phyloP scores from a whole-genome alignment of 92 coral and sea anemone genomes.

The Palythoa heliodiscus region DNA sequence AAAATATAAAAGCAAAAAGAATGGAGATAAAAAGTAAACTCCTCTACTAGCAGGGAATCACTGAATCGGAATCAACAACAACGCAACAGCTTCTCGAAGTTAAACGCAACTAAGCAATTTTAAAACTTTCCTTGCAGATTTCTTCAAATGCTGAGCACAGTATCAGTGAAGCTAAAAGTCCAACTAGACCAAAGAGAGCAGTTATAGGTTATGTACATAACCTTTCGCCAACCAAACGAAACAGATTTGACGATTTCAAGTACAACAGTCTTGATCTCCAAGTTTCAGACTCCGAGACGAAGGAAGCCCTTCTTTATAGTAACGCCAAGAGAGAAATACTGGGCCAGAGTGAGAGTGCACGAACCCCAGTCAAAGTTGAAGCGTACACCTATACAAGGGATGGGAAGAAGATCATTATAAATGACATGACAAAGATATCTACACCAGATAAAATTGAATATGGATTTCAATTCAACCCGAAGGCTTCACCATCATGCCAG shows the following conservation, averaged over 20 bases:
- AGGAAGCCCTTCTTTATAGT: constrained; percentile 42
- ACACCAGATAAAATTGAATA: neutral
- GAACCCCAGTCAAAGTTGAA: constrained; percentile 35
- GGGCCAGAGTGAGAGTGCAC: constrained; percentile 20
- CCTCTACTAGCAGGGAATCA: constrained; percentile 10
- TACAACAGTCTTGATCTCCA: constrained; percentile 20
- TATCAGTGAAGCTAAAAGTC: constrained; percentile 21
- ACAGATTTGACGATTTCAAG: constrained; percentile 24
- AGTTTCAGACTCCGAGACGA: neutral
- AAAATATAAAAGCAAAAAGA: constrained; percentile 18
- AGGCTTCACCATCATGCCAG: constrained; percentile 20
- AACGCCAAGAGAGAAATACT: constrained; percentile 31
- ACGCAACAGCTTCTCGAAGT: constrained; percentile 11
- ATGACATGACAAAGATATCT: constrained; percentile 3
- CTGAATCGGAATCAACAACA: constrained; percentile 4
- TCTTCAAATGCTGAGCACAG: constrained; percentile 24
- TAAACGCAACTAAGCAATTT: constrained; percentile 13
- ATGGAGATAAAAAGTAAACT: constrained; percentile 18
- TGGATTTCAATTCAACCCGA: constrained; percentile 15
- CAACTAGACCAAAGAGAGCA: constrained; percentile 20
- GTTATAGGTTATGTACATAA: constrained; percentile 21
- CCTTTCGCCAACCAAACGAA: constrained; percentile 19
- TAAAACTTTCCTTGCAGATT: constrained; percentile 14
- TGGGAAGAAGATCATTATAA: constrained; percentile 9
- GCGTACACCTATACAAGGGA: neutral